A percentile compares a stretch with the other conserved stretches of the same genome.
These are phyloP conservation scores for Passer domesticus DNA, from an alignment of 2,113 vertebrate species.

Conservation along the genomic window DNA sequence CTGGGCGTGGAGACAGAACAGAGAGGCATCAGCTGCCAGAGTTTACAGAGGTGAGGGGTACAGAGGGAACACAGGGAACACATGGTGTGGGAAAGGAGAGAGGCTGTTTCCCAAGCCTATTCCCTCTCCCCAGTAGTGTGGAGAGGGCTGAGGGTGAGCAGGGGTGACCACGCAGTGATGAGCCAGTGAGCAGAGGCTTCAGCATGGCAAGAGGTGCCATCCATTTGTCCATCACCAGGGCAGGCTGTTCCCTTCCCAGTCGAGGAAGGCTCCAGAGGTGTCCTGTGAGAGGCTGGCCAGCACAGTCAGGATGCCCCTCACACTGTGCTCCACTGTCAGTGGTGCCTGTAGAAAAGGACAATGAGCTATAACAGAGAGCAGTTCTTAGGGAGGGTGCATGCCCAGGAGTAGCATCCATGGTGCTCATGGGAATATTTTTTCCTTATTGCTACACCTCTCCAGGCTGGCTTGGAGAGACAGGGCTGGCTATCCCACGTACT, in stretches of 20 bases:
- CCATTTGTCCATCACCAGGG: slow-evolving; percentile 50
- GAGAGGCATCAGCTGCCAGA: neutral
- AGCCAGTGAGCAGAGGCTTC: neutral
- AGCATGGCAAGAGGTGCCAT: rapidly evolving
- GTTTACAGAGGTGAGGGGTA: neutral
- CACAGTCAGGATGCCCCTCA: slow-evolving; percentile 43
- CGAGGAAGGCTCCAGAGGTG: slow-evolving; percentile 40
- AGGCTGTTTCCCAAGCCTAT: neutral
- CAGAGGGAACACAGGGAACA: rapidly evolving
- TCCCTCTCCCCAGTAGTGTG: neutral
- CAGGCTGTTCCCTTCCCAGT: slow-evolving; percentile 66
- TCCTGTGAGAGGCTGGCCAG: slow-evolving; percentile 52
- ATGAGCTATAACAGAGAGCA: neutral
- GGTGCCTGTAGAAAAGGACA: slow-evolving; percentile 41
- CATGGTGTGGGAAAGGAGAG: neutral
- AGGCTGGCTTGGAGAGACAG: no score
- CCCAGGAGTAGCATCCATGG: neutral
- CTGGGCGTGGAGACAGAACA: neutral
- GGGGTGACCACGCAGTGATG: neutral
- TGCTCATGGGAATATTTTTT: neutral
- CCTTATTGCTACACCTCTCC: neutral
- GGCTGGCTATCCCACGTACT: neutral
- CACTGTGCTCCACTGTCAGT: slow-evolving; percentile 5
- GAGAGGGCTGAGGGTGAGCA: neutral
- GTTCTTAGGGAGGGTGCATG: neutral